These are phyloP conservation scores for Chrysogorgia sp. DNA, from an alignment of 92 coral and sea anemone species.

Conservation along the genomic window DNA sequence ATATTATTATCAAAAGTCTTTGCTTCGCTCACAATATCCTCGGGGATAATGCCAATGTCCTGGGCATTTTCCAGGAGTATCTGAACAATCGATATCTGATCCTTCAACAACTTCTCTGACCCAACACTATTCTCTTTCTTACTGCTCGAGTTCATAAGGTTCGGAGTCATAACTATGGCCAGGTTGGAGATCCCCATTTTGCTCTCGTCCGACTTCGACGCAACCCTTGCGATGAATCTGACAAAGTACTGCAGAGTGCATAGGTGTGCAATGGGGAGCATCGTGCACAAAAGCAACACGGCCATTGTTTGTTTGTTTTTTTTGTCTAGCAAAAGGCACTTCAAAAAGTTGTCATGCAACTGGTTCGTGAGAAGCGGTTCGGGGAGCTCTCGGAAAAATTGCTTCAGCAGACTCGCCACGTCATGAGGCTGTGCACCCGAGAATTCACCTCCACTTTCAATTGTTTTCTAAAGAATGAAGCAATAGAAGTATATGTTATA, in stretches of 20 bases:
- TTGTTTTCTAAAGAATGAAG: conserved; percentile 64
- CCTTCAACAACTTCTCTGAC: conserved; percentile 81
- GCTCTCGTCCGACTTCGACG: conserved; percentile 74
- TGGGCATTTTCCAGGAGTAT: conserved; percentile 78
- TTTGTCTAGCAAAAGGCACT: conserved; percentile 71
- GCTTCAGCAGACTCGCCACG: conserved; percentile 92
- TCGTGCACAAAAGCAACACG: conserved; percentile 72
- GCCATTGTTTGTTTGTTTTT: conserved; percentile 73
- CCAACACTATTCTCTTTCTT: conserved; percentile 73
- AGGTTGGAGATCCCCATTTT: conserved; percentile 92
- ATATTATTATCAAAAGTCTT: conserved; percentile 75
- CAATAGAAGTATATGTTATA: too few relatives aligned
- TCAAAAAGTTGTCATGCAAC: conserved; percentile 82
- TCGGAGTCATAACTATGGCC: conserved; percentile 93
- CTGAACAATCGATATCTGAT: conserved; percentile 81
- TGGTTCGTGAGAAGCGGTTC: conserved; percentile 89
- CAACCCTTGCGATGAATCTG: conserved; percentile 87
- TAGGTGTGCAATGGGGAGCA: conserved; percentile 81
- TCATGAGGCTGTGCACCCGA: conserved; percentile 88
- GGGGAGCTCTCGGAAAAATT: conserved; percentile 92
- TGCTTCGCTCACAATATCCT: conserved; percentile 79
- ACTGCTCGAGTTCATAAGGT: conserved; percentile 76
- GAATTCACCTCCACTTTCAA: conserved; percentile 78
- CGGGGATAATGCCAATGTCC: conserved; percentile 85
- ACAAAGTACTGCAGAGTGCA: conserved; percentile 79